Evolutionary conservation across 2,888 invertebrate genomes (phyloP).

Genomic region (Heteropelma amictum): DNA sequence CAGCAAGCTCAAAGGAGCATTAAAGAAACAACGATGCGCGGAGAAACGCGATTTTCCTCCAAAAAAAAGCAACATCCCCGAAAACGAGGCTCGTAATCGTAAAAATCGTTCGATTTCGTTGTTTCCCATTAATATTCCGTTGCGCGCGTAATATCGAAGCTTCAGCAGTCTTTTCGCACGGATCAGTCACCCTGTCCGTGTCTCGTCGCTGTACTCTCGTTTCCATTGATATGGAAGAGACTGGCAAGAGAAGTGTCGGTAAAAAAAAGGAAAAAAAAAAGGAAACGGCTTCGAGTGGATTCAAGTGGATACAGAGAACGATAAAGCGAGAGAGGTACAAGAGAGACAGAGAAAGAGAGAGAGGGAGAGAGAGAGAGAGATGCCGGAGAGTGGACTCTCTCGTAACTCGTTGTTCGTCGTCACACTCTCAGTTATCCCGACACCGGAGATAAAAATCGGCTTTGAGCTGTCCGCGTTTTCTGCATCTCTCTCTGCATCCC

Average conservation of each 20-base stretch:
- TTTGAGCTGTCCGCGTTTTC: conserved; percentile 68
- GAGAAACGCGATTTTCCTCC: background rate
- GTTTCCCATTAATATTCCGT: background rate
- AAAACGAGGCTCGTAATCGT: background rate
- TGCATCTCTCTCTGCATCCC: conserved; percentile 16
- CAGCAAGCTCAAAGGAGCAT: too few species aligned
- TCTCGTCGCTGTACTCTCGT: background rate
- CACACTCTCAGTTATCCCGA: conserved; percentile 31
- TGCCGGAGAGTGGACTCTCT: conserved; percentile 46
- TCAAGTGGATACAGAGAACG: conserved; percentile 35
- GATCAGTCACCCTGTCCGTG: conserved; percentile 7
- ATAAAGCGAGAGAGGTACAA: conserved; percentile 38
- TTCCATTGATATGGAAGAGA: conserved; percentile 44
- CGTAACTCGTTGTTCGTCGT: conserved; percentile 32
- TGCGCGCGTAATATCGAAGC: background rate
- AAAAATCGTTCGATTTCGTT: background rate
- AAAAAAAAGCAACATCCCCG: background rate
- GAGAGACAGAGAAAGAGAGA: conserved; percentile 27
- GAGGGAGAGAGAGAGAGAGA: conserved; percentile 25
- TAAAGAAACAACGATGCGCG: background rate
- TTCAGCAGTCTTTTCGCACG: background rate
- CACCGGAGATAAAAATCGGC: conserved; percentile 72
- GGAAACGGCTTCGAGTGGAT: conserved; percentile 49
- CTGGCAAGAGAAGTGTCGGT: conserved; percentile 40
- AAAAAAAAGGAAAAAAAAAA: conserved; percentile 57